phyloP scores from a whole-genome alignment of 2,888 invertebrate genomes.

The Thumatha senex region DNA sequence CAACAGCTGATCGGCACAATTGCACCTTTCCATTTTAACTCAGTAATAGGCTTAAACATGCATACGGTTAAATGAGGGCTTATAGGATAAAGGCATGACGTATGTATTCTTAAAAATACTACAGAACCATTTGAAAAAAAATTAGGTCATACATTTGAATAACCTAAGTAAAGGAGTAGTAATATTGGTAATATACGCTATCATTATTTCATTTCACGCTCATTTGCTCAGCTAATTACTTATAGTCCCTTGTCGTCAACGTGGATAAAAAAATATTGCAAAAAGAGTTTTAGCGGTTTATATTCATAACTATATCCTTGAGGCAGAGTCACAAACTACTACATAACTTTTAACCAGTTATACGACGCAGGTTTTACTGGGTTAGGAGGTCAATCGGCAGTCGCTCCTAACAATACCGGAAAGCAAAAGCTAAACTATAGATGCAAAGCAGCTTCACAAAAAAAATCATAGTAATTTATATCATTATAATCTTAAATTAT shows the following conservation, averaged over 20 bases:
- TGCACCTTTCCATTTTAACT: no score
- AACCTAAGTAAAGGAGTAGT: conserved; percentile 6
- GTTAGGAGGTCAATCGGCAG: no score
- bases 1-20: no score
- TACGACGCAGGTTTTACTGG: background rate
- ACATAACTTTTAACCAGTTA: background rate
- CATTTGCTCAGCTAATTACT: conserved; percentile 39
- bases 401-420: no score
- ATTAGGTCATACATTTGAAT: conserved; percentile 6
- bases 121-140: background rate
- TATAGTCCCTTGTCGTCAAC: conserved; percentile 14
- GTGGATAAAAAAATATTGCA: background rate
- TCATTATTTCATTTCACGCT: conserved; percentile 56
- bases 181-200: conserved; percentile 28
- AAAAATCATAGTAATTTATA: no score
- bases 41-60: no score
- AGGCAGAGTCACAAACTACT: background rate
- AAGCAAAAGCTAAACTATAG: no score
- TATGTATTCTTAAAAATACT: background rate
- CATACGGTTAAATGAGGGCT: no score
- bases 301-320: background rate
- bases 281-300: background rate
- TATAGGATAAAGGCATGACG: no score
- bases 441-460: no score
- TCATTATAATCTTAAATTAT: no score